Evolutionary conservation across 2,888 invertebrate genomes (phyloP).

Genomic region (Amorpha juglandis): DNA sequence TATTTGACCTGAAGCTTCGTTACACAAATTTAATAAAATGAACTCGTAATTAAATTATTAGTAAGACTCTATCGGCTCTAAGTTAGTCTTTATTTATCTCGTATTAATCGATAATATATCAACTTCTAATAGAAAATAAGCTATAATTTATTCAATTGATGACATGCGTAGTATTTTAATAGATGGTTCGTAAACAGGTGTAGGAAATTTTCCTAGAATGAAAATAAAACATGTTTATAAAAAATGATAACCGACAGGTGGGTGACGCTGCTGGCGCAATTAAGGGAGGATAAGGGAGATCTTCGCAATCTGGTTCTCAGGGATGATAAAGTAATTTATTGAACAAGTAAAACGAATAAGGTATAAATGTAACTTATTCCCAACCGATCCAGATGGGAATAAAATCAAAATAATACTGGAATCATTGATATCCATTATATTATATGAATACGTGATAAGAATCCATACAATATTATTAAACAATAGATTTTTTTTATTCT

Average conservation of each 20-base stretch:
- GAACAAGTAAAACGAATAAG: constrained; percentile 29
- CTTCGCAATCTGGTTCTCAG: constrained; percentile 64
- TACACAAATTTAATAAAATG: too few species aligned
- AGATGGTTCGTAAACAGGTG: constrained; percentile 54
- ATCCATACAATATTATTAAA: too few species aligned
- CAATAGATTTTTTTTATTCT: too few species aligned
- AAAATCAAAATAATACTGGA: too few species aligned
- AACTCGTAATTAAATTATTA: too few species aligned
- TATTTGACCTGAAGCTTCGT: too few species aligned
- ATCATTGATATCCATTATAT: too few species aligned
- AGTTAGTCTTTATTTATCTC: too few species aligned
- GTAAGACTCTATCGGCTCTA: too few species aligned
- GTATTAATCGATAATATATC: constrained; percentile 4
- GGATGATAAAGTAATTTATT: constrained; percentile 45
- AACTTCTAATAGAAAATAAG: constrained; percentile 26
- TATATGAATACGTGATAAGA: too few species aligned
- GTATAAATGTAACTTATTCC: constrained; percentile 16
- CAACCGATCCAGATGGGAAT: neutral
- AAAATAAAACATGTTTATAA: constrained; percentile 55
- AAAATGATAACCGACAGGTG: constrained; percentile 59
- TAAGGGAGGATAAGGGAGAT: constrained; percentile 62
- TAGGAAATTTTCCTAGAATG: constrained; percentile 61
- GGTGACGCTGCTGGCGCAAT: constrained; percentile 56
- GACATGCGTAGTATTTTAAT: constrained; percentile 42
- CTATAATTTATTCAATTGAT: constrained; percentile 35